Evolutionary conservation across 2,888 invertebrate species (phyloP), one percentile per base, ranked within the genome.

Genomic region (Corbicula japonica): DNA sequence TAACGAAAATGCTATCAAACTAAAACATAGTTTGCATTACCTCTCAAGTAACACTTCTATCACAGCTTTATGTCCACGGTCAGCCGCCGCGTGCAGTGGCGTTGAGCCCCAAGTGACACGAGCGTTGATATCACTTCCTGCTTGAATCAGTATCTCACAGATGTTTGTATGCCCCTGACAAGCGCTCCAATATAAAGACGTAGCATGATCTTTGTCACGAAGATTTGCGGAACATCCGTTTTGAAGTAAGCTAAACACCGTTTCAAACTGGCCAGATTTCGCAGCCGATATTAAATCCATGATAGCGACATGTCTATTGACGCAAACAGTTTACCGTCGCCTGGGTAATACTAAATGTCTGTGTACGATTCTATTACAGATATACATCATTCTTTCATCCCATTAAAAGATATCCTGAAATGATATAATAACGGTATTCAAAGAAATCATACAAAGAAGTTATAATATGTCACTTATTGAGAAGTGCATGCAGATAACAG

Each of bases 21-120:
- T 52, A 21, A 52, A 21, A 52, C 15, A 52, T 12, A 18, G 21
- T 52, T 52, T 41, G 10, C 10, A 77, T 35, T 80, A 89, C 89
- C 78, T 72, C 6, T 80, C 34, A 10, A 90, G 74, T 8, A 90
- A 78, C 8, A 87, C 54, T 23, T 76, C 76, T 1, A 88, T 84
- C 68, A 88, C 88, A 0, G 80, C 74, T 15, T 74, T 63, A 54
- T 89, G 88, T 1, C 89, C 87, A n/a, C 89, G 75, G 61, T 90
- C 90, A 6, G 86, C 79, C 5, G 89, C 88, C 6, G 88, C 89
- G 52, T 89, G 88, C 15, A 90, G 72, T 0, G 89, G 82, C 0
- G 90, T 89, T 8, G 89, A 87, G 0, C 89, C 89, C 88, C 88
- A 89, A 30, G 76, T 83, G n/a, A 88, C 88, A 15, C 80, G 70